Conservation (phyloP, 1,140 invertebrate species). For the Oppia nitens region DNA sequence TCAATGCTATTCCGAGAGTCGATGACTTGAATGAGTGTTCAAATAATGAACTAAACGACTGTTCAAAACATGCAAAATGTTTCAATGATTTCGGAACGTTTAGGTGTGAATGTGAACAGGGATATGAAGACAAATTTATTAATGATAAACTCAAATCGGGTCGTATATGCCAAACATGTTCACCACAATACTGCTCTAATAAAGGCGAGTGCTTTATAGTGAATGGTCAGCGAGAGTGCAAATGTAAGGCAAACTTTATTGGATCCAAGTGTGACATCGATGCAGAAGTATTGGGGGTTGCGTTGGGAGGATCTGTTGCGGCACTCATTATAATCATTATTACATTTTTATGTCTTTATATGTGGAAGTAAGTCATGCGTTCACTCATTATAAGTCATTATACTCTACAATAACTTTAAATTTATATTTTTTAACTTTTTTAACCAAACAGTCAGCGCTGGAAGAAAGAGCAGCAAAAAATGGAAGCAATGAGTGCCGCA, state of each 20-base stretch:
- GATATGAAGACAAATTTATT: constrained; percentile 41
- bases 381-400: neutral
- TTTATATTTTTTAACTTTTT: neutral
- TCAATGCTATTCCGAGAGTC: constrained; percentile 51
- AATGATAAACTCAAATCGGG: constrained; percentile 47
- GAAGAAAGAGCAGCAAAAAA: constrained; percentile 62
- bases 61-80: constrained; percentile 61
- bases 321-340: constrained; percentile 71
- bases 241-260: constrained; percentile 46
- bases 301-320: constrained; percentile 67
- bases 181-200: constrained; percentile 52
- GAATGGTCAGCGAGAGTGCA: constrained; percentile 53
- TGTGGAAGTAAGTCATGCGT: constrained; percentile 55
- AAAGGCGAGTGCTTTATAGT: constrained; percentile 60
- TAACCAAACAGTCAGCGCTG: constrained; percentile 49
- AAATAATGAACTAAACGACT: constrained; percentile 71
- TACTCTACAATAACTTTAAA: constrained; percentile 6
- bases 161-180: constrained; percentile 49
- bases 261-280: constrained; percentile 73
- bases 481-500: constrained; percentile 33
- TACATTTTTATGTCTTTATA: constrained; percentile 65
- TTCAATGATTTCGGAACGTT: constrained; percentile 78
- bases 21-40: constrained; percentile 77
- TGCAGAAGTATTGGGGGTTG: constrained; percentile 72
- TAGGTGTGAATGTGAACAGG: constrained; percentile 59